Percentiles rank a stretch among this genome's conserved stretches.
Evolutionary conservation across 2,113 vertebrate species (phyloP).

Genomic region (Channa argus): DNA sequence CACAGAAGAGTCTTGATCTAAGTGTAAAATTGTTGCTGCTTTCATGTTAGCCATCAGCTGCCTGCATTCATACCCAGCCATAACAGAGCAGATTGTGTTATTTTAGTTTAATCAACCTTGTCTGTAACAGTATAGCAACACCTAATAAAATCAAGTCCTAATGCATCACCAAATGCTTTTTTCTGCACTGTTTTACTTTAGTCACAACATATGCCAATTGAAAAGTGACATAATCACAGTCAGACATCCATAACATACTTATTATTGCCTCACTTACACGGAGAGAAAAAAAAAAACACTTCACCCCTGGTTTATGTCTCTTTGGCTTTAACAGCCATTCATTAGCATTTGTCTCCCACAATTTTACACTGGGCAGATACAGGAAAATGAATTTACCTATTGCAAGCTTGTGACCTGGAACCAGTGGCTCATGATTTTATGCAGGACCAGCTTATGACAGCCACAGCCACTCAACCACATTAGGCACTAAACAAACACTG

Average conservation of each 20-base stretch:
- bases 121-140: not conserved
- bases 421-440: not conserved
- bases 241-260: no score
- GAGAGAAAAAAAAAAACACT: not conserved
- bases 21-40: no score
- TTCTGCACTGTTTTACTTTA: no score
- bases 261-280: not conserved
- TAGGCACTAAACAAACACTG: not conserved
- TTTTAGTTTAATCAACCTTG: not conserved
- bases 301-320: not conserved
- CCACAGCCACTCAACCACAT: no score
- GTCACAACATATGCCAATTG: no score
- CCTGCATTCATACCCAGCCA: no score
- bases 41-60: no score
- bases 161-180: not conserved
- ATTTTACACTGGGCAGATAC: not conserved
- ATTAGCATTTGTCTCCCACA: not conserved
- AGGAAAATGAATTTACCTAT: not conserved
- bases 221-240: no score
- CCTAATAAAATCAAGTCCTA: conserved; percentile 2
- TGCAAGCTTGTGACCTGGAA: not conserved
- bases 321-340: not conserved
- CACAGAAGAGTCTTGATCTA: no score
- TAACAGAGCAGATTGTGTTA: no score
- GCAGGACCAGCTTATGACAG: not conserved